These are phyloP conservation scores for Cisticola juncidis DNA, from an alignment of 2,113 vertebrate species.

Conservation along the genomic window DNA sequence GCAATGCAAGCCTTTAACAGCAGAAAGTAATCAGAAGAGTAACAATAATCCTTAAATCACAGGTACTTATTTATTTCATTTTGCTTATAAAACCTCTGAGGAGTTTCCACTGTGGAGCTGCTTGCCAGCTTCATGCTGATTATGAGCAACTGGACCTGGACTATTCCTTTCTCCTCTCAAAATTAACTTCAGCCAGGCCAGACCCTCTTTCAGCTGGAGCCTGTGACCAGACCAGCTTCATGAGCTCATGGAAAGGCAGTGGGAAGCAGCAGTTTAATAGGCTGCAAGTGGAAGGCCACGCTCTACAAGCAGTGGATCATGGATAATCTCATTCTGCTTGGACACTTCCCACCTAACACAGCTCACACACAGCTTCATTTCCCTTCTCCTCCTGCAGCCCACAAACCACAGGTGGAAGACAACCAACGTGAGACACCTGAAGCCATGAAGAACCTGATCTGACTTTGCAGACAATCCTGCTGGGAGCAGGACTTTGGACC, in stretches of 20 bases:
- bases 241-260: background rate
- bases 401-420: background rate
- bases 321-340: background rate
- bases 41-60: background rate
- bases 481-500: background rate
- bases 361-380: background rate
- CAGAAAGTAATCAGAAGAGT: background rate
- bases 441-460: accelerated
- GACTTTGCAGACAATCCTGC: accelerated
- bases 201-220: background rate
- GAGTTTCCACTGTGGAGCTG: background rate
- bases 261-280: background rate
- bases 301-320: background rate
- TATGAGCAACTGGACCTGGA: background rate
- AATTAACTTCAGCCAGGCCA: background rate
- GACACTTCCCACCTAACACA: background rate
- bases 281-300: background rate
- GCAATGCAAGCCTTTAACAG: background rate
- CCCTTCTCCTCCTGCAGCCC: background rate
- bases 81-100: background rate
- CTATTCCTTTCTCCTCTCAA: background rate
- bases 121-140: background rate
- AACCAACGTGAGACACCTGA: accelerated
- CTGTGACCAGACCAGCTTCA: background rate
- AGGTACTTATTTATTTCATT: background rate